These are phyloP conservation scores for Anastatus disparis DNA, from an alignment of 1,140 invertebrate species.

Conservation along the genomic window DNA sequence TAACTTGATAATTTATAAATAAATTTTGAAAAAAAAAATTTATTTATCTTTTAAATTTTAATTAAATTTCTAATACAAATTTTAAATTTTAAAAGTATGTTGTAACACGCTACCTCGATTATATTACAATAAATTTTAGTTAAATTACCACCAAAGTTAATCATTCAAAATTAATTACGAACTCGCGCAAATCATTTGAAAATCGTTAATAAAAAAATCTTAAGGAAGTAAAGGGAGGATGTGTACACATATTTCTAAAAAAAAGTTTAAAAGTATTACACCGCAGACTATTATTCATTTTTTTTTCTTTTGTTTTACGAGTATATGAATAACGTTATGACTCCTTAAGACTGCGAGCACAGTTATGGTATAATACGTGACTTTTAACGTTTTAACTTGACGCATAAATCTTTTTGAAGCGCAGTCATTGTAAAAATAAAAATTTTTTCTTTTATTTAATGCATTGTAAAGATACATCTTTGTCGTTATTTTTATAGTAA, in stretches of 20 bases:
- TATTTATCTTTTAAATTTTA: too few species aligned
- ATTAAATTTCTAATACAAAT: too few species aligned
- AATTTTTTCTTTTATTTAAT: constrained; percentile 11
- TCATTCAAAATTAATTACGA: too few species aligned
- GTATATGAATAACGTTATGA: constrained; percentile 26
- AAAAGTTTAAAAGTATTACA: constrained; percentile 26
- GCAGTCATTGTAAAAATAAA: constrained; percentile 12
- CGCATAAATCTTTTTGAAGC: constrained; percentile 30
- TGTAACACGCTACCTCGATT: too few species aligned
- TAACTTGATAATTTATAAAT: too few species aligned
- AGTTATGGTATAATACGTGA: constrained; percentile 26
- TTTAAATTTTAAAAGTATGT: too few species aligned
- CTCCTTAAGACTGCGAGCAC: constrained; percentile 5
- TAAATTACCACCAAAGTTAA: too few species aligned
- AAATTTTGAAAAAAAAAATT: too few species aligned
- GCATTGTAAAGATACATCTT: neutral
- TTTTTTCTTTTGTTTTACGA: constrained; percentile 11
- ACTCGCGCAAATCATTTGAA: too few species aligned
- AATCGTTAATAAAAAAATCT: too few species aligned
- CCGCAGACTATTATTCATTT: constrained; percentile 18
- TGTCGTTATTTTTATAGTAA: constrained; percentile 20
- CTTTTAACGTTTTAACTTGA: constrained; percentile 18
- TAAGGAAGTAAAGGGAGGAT: too few species aligned
- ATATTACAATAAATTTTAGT: too few species aligned
- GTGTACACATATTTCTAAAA: neutral